A percentile compares a stretch with the other conserved stretches of the same genome.
Conservation (phyloP, 1,140 invertebrate species). For the Varroa destructor region DNA sequence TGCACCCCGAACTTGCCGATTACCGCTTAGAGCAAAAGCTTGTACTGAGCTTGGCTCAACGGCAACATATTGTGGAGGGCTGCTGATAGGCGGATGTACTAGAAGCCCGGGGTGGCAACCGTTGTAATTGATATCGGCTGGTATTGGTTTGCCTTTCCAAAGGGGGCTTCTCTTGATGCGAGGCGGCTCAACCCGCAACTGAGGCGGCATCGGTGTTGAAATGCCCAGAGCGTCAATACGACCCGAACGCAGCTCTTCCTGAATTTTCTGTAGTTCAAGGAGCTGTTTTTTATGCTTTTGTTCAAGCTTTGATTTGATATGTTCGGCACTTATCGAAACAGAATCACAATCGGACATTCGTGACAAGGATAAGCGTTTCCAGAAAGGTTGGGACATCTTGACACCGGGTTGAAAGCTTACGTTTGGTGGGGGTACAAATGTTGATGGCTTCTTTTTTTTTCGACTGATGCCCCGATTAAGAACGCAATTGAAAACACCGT, state of each 20-base stretch:
- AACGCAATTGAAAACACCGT: conserved; percentile 74
- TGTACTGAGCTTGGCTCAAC: too few species aligned
- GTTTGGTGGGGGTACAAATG: conserved; percentile 61
- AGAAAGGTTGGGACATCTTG: conserved; percentile 53
- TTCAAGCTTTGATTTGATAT: conserved; percentile 70
- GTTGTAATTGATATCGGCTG: not conserved
- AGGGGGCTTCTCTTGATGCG: not conserved
- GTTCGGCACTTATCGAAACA: conserved; percentile 58
- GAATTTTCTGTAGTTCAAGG: conserved; percentile 59
- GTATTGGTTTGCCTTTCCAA: conserved; percentile 4
- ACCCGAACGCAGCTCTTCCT: conserved; percentile 50
- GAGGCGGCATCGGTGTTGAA: conserved; percentile 12
- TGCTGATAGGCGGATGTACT: not conserved
- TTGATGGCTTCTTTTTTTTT: conserved; percentile 77
- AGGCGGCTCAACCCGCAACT: conserved; percentile 13
- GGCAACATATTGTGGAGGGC: not conserved
- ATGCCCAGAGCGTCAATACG: conserved; percentile 1
- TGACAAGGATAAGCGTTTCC: conserved; percentile 55
- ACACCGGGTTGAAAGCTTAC: conserved; percentile 28
- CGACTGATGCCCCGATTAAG: conserved; percentile 62
- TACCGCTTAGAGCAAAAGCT: too few species aligned
- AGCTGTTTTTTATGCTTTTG: conserved; percentile 77
- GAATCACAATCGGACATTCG: conserved; percentile 56
- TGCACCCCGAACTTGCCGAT: too few species aligned
- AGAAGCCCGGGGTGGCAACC: not conserved